phyloP scores from a whole-genome alignment of 2,113 vertebrate species.

The Lepidiolamprologus cunningtoni region DNA sequence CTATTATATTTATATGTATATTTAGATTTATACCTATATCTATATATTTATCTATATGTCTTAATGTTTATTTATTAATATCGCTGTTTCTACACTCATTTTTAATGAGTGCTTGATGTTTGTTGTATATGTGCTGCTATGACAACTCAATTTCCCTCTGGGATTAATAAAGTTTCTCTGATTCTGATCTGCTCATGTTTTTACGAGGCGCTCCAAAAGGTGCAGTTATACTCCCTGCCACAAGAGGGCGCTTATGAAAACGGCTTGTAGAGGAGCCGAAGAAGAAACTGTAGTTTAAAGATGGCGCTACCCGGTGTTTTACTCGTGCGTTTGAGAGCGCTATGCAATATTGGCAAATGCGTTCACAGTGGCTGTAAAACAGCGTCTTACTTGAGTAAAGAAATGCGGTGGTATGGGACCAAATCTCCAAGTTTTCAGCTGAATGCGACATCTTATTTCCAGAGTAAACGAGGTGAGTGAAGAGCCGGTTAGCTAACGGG shows the following conservation, averaged over 20 bases:
- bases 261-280: background rate
- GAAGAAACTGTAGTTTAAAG: constrained; percentile 43
- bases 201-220: background rate
- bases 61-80: background rate
- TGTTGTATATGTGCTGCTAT: background rate
- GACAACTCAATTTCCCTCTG: background rate
- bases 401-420: constrained; percentile 32
- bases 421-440: background rate
- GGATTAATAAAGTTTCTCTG: background rate
- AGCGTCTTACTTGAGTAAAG: background rate
- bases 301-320: constrained; percentile 62
- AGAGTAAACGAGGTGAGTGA: constrained; percentile 40
- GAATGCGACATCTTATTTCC: background rate
- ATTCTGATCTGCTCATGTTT: background rate
- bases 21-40: background rate
- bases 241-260: background rate
- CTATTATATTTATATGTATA: background rate
- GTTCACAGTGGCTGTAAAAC: background rate
- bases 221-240: background rate
- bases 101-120: background rate
- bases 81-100: background rate
- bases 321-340: constrained; percentile 52
- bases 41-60: background rate
- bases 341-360: constrained; percentile 39
- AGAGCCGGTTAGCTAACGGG: background rate